These are phyloP conservation scores for Garrulus glandarius DNA, from an alignment of 2,797 vertebrate species.

Conservation along the genomic window DNA sequence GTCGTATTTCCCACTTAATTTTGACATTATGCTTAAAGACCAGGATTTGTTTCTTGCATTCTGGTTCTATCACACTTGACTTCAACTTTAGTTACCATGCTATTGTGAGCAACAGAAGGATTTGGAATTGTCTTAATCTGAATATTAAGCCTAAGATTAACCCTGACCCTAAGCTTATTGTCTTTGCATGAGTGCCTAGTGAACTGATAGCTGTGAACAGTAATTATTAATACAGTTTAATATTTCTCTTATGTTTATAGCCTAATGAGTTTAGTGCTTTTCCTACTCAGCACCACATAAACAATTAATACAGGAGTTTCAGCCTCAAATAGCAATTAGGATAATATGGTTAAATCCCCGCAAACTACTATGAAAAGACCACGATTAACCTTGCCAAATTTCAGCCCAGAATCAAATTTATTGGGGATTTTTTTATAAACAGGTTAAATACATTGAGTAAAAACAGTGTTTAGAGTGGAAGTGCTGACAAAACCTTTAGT, in stretches of 20 bases:
- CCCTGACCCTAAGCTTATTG: not conserved
- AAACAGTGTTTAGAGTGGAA: conserved; percentile 38
- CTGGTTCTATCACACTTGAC: not conserved
- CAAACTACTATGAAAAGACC: not conserved
- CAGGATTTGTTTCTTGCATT: not conserved
- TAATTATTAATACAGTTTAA: not conserved
- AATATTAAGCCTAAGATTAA: not conserved
- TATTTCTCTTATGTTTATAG: not conserved
- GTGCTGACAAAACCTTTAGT: conserved; percentile 54
- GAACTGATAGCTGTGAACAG: not conserved
- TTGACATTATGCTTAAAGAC: not conserved
- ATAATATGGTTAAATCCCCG: not conserved
- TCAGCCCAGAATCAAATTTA: not conserved
- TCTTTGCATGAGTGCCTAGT: not conserved
- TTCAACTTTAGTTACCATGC: not conserved
- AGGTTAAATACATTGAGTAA: conserved; percentile 1
- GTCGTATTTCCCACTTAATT: not conserved
- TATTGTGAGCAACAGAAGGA: not conserved
- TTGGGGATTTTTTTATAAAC: not conserved
- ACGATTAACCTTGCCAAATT: not conserved
- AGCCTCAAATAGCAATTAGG: not conserved
- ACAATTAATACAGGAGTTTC: not conserved
- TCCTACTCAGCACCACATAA: not conserved
- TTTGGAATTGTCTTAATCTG: not conserved
- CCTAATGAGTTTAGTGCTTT: not conserved